phyloP scores from a whole-genome alignment of 2,888 invertebrate genomes.

The Drosophila stalkeri region DNA sequence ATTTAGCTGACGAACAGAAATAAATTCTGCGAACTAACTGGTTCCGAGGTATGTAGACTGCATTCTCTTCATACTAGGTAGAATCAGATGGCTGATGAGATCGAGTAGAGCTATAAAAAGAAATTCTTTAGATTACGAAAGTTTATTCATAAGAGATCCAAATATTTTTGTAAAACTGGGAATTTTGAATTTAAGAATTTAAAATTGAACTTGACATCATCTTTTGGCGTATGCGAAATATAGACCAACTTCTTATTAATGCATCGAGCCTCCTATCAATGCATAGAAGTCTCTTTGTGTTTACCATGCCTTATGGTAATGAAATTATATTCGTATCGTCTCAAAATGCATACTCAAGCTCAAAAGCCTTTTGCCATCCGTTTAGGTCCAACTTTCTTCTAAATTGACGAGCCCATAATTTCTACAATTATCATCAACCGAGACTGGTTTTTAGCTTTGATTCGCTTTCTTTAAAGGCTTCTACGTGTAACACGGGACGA shows the following conservation, averaged over 20 bases:
- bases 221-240: not conserved
- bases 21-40: too few species aligned
- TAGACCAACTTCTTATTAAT: not conserved
- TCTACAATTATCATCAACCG: not conserved
- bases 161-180: not conserved
- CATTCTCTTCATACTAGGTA: too few species aligned
- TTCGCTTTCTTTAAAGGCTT: too few species aligned
- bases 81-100: too few species aligned
- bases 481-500: too few species aligned
- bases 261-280: not conserved
- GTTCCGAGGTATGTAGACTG: too few species aligned
- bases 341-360: not conserved
- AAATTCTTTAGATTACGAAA: not conserved
- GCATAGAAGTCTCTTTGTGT: not conserved
- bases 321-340: not conserved
- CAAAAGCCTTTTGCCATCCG: not conserved
- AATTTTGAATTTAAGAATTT: conserved; percentile 4
- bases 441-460: not conserved
- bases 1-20: too few species aligned
- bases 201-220: not conserved
- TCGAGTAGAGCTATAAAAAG: too few species aligned
- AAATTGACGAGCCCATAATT: conserved; percentile 6
- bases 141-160: not conserved
- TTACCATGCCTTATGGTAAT: not conserved
- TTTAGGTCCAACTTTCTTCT: conserved; percentile 56